phyloP scores from a whole-genome alignment of 2,797 vertebrate species.

The Pseudochaenichthys georgianus region DNA sequence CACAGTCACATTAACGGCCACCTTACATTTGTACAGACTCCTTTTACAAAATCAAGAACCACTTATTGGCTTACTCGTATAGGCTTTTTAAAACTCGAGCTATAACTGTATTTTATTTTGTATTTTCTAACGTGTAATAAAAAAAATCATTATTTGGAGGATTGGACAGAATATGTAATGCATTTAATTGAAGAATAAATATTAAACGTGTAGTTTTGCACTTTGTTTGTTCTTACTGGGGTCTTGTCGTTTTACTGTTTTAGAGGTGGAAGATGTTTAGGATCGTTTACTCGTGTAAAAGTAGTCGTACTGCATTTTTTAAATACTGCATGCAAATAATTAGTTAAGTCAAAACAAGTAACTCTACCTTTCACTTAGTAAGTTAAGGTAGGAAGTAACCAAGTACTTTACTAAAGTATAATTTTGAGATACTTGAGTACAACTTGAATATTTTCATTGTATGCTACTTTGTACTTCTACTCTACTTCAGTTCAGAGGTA shows the following conservation, averaged over 20 bases:
- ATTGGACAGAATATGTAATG: slow-evolving; percentile 88
- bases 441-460: background rate
- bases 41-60: slow-evolving; percentile 82
- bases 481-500: background rate
- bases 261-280: background rate
- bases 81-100: slow-evolving; percentile 76
- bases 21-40: slow-evolving; percentile 77
- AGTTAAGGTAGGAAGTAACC: background rate
- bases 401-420: background rate
- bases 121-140: slow-evolving; percentile 83
- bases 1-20: slow-evolving; percentile 36
- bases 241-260: background rate
- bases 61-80: slow-evolving; percentile 85
- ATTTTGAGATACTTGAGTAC: background rate
- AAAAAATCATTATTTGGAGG: slow-evolving; percentile 87
- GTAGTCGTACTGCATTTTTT: background rate
- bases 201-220: slow-evolving; percentile 72
- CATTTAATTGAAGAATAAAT: slow-evolving; percentile 93
- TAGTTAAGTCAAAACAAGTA: too few relatives aligned
- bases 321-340: background rate
- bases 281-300: background rate
- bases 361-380: too few relatives aligned
- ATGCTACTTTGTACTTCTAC: background rate
- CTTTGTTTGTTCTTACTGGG: slow-evolving; percentile 36
- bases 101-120: slow-evolving; percentile 82